Percentiles rank a stretch among this genome's conserved stretches.
These are phyloP conservation scores for Formica exsecta DNA, from an alignment of 1,140 invertebrate genomes.

Conservation along the genomic window DNA sequence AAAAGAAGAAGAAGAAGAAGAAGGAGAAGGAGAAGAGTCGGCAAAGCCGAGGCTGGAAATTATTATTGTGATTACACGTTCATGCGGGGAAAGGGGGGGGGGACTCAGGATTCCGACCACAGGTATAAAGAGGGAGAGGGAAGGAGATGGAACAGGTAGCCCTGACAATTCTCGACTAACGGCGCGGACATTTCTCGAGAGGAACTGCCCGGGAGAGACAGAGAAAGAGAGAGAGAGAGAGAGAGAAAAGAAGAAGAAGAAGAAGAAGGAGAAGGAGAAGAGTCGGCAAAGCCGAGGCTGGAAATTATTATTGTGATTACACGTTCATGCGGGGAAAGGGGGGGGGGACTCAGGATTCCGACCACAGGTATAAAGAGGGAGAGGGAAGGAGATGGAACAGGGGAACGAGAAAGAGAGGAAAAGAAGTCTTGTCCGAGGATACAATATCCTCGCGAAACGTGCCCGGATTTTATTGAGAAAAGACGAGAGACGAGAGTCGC, in stretches of 20 bases:
- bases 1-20: constrained; percentile 40
- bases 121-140: constrained; percentile 22
- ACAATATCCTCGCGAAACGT: constrained; percentile 67
- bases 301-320: constrained; percentile 64
- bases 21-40: constrained; percentile 47
- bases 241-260: not conserved
- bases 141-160: constrained; percentile 11
- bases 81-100: constrained; percentile 18
- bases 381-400: not conserved
- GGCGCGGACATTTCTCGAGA: constrained; percentile 47
- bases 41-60: constrained; percentile 47
- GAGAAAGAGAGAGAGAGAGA: not conserved
- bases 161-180: constrained; percentile 56
- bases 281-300: constrained; percentile 40
- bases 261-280: constrained; percentile 35
- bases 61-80: constrained; percentile 65
- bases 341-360: constrained; percentile 8
- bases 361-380: constrained; percentile 42
- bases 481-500: constrained; percentile 41
- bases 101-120: constrained; percentile 43
- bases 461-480: constrained; percentile 70
- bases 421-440: constrained; percentile 40
- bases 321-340: constrained; percentile 49
- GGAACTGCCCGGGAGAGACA: not conserved
- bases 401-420: constrained; percentile 19